A percentile compares a stretch with the other conserved stretches of the same genome.
These are phyloP conservation scores for Coracopsis vasa DNA, from an alignment of 2,113 vertebrate species.

Conservation along the genomic window DNA sequence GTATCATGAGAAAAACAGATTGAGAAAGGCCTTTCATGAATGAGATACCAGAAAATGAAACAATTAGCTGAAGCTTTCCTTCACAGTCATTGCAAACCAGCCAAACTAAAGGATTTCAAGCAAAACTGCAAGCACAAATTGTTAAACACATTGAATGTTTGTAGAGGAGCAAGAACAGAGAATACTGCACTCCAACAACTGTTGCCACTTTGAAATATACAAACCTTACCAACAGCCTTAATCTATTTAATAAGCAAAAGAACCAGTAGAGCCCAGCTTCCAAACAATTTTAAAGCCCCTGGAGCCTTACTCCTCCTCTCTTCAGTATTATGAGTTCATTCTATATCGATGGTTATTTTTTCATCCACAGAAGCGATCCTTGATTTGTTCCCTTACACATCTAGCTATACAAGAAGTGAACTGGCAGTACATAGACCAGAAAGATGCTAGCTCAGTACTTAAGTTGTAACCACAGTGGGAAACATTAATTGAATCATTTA, in stretches of 20 bases:
- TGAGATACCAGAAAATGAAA: not conserved
- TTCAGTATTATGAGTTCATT: not conserved
- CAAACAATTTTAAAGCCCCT: not conserved
- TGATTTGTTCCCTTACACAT: not conserved
- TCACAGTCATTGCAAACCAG: rapidly evolving
- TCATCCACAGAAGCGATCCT: not conserved
- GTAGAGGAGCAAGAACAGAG: not conserved
- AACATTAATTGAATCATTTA: not conserved
- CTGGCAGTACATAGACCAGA: not conserved
- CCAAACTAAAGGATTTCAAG: not conserved
- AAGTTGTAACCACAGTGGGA: not conserved
- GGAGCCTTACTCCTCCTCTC: not conserved
- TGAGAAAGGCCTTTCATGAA: not conserved
- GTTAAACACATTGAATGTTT: not conserved
- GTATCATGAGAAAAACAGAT: not conserved
- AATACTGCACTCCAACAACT: not conserved
- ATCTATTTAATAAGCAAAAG: not conserved
- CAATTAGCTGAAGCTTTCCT: not conserved
- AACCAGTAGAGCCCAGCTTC: not conserved
- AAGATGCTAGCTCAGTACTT: not conserved
- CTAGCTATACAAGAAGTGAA: not conserved
- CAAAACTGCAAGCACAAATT: not conserved
- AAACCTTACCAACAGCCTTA: not conserved
- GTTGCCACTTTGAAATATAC: not conserved
- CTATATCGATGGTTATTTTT: not conserved